These are phyloP conservation scores for Hippolais icterina DNA, from an alignment of 2,113 vertebrate genomes.

Conservation along the genomic window DNA sequence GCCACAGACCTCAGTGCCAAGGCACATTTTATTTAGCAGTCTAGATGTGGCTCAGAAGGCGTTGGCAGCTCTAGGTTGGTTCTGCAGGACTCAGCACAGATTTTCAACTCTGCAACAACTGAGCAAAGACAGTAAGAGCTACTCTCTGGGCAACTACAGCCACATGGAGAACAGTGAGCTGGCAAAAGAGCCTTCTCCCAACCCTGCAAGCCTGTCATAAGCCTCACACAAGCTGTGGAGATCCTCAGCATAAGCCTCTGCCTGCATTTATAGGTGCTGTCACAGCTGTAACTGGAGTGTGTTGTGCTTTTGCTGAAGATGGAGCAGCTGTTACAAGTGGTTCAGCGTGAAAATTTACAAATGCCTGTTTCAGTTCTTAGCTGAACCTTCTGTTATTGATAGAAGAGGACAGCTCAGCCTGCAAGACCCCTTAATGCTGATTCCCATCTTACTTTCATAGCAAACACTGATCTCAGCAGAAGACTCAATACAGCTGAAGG, in stretches of 20 bases:
- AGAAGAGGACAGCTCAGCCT: background rate
- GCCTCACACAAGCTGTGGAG: background rate
- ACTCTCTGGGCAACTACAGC: background rate
- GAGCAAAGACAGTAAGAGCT: background rate
- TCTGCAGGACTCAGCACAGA: background rate
- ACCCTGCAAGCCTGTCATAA: background rate
- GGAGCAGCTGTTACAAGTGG: background rate
- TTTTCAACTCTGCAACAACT: background rate
- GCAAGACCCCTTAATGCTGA: background rate
- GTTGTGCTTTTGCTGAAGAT: background rate
- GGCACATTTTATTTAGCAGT: background rate
- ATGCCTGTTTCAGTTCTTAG: background rate
- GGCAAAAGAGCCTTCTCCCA: background rate
- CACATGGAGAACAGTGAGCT: background rate
- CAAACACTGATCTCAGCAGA: background rate
- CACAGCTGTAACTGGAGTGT: background rate
- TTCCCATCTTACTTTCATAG: background rate
- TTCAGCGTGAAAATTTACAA: background rate
- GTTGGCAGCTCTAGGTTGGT: accelerated
- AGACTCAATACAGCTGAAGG: background rate
- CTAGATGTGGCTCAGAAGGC: background rate
- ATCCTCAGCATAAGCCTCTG: background rate
- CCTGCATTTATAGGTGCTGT: background rate
- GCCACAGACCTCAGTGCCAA: background rate
- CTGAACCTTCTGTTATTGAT: background rate